Base-by-base conservation (phyloP, 1,140 invertebrate species). In the Lepidurus apus region DNA sequence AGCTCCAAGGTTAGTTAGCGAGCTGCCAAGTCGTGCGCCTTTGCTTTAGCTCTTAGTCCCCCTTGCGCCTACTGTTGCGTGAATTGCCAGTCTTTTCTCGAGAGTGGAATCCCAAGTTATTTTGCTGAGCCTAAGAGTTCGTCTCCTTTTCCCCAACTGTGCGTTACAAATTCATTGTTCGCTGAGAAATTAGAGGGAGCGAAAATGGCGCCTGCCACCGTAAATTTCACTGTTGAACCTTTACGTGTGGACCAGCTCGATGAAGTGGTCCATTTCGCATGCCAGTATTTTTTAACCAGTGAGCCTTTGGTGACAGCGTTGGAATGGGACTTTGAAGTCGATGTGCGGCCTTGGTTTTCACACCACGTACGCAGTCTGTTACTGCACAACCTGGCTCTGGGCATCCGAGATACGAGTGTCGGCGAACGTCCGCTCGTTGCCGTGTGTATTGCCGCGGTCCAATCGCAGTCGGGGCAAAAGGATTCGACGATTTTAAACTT, bases 191-290 rank as follows among this genome's bases (percentile, higher is more conserved):
- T 34, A 34, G 3, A 26, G 26, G 26, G 26, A 34, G 34, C 34
- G 34, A 34, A 34, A 65, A 17, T n/a, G 21, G 53, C 13, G 53
- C 8, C 9, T 65, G 6, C 53, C 8, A 65, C 21, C 17, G 13
- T 3, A 7, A 7, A 65, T 65, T 65, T 65, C 4, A 9, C 1
- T 1, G 53, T 17, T 13, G 53, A 65, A n/a, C n/a, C n/a, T 7
- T 17, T 65, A 21, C 17, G 53, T 65, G 6, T 17, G 53, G 53
- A 65, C 5, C 17, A 65, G 17, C 53, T 65, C 21, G 53, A 65
- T 65, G 53, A 65, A 65, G 53, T 65, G 53, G 53, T 65, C 21
- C 13, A 17, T 65, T 65, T 65, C 53, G 53, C 53, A n/a, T 65
- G 53, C 21, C 53, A 65, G 13, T 17, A 65, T 17, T 65, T 65